Evolutionary conservation across 2,113 vertebrate genomes (phyloP), one percentile per base, ranked within the genome.

Genomic region (Phylloscopus trochilus): DNA sequence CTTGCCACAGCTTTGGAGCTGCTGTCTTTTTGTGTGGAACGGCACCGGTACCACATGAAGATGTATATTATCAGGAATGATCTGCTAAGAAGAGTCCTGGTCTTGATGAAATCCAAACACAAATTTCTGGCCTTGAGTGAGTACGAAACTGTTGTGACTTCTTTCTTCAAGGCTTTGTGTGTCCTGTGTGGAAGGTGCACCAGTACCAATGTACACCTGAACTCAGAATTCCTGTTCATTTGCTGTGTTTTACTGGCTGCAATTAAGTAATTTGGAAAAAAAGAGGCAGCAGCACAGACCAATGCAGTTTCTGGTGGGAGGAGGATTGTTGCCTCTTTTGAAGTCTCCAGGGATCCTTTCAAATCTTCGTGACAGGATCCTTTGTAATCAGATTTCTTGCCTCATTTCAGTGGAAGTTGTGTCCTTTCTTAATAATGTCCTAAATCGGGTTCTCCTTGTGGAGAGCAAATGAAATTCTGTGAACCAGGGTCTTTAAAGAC

Each of bases 71-170:
- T 99, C 98, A 99, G 99, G 87, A 99, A 99, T 96, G 99, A 99
- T 93, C 97, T 99, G 94, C 98, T 99, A 84, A 98, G 99, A 95
- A 98, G 99, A 98, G 98, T 98, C 28, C 97, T 99, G 95, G 98
- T 99, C 94, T 98, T 99, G 90, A 98, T 99, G 99, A 99, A 99
- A 97, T 99, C 99, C 35, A 99, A 99, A 95, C 99, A 99, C 97
- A 99, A 98, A 12, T 99, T 99, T 97, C 97, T 99, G 62, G 99
- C 99, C 46, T 98, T 99, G 90, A 99, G 99, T 99, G 97, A 99
- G 99, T 99, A 96, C 27, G n/a, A 30, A 81, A 82, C 52, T 89
- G 67, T 26, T 43, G 46, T 30, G 27, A 13, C 70, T 79, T 69
- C 39, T 46, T 58, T 75, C 53, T 67, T 39, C 4, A 20, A 24